Evolutionary conservation across 2,113 vertebrate genomes (phyloP).

Genomic region (Dinomys branickii): DNA sequence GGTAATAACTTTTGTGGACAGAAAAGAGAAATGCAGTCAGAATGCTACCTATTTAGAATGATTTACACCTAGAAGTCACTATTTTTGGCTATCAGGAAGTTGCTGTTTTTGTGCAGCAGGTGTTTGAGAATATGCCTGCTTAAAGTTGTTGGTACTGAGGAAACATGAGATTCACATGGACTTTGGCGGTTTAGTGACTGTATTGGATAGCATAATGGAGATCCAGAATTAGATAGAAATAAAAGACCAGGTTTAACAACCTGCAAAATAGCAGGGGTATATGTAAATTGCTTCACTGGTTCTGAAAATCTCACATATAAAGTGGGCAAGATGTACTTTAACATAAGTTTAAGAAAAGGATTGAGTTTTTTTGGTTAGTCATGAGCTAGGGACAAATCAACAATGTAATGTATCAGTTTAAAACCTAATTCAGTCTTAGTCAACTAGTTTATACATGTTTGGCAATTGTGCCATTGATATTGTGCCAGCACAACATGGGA

Average conservation of each 20-base stretch:
- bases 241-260: not conserved
- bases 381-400: no score
- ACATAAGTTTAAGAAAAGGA: not conserved
- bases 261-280: not conserved
- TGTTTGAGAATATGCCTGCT: not conserved
- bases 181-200: not conserved
- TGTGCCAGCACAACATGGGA: not conserved
- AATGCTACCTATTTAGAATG: not conserved
- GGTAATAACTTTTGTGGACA: not conserved
- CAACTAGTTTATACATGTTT: not conserved
- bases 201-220: not conserved
- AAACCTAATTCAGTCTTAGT: not conserved
- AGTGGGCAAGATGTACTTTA: not conserved
- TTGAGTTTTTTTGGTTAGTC: not conserved
- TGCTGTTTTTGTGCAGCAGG: not conserved
- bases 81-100: not conserved
- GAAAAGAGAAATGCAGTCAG: not conserved
- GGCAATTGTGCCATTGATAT: not conserved
- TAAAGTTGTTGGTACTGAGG: not conserved
- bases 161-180: not conserved
- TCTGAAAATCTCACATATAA: constrained; percentile 14
- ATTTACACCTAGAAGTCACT: not conserved
- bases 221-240: not conserved
- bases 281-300: not conserved
- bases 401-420: no score